Base-by-base conservation (phyloP, 1,140 invertebrate species). In the Sitobion miscanthi region DNA sequence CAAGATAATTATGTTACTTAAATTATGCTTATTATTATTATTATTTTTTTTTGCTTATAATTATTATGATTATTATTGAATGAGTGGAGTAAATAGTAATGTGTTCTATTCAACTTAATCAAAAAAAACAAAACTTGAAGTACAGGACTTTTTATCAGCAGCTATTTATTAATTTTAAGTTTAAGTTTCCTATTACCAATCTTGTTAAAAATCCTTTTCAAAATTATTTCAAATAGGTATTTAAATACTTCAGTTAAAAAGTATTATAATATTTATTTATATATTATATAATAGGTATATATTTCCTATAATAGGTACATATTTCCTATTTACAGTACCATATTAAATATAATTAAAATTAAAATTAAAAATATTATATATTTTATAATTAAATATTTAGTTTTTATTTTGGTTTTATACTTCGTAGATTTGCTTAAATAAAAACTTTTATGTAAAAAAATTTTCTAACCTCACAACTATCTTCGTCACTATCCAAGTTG, bases 1-100 rank as follows among this genome's bases (percentile, higher is more conserved):
- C 94, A 94, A 85, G 91, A 93, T 93, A 88, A 88, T 69, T 87
- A 57, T 86, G 57, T 94, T 86, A 90, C 14, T 90, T 42, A 90
- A 90, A 38, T 90, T 90, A 57, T 52, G 17, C 45, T 87, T 30
- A 30, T 45, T 85, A 85, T 85, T 85, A 85, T 38, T 82, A 82
- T 35, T 82, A 82, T 54, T 54, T 35, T 35, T 35, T 35, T 35
- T 35, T 35, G 35, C 35, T 35, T 35, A 35, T 35, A 35, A 35
- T 35, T 35, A 35, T 35, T 35, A 35, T 35, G 35, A 54, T 54
- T 54, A 54, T 54, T 54, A 54, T 54, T 54, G 17, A 87, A 87
- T 52, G 86, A 88, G 25, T 88, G 85, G 30, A 87, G 86, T 88
- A 88, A 88, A 88, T 88, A 88, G 47, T 88, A 49, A 88, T 88